Base-by-base conservation (phyloP, 2,888 invertebrate genomes). In the Rhodophaea formosa region DNA sequence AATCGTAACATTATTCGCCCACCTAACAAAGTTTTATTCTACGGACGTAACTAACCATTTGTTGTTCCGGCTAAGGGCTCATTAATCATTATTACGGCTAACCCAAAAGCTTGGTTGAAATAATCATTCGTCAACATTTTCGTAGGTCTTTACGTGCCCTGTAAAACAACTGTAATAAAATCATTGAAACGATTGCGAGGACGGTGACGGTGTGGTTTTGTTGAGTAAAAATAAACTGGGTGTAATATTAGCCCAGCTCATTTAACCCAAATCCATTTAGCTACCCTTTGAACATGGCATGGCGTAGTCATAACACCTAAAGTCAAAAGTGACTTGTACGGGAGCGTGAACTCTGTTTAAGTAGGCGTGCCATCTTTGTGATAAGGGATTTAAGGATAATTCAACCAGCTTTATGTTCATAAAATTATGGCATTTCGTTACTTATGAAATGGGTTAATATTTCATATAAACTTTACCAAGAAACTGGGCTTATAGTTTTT, bases 271-370 rank as follows among this genome's bases (percentile, higher is more conserved):
- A 43, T 14, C 42, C 29, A 32, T 52, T 35, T 52, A 52, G 29
- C 17, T 23, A 53, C 65, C 62, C 59, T 65, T 59, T 60, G 63
- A 65, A 61, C 64, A 47, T 47, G 30, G 47, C 64, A 47, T 47
- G 30, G 47, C 29, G 47, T 62, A 66, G 57, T 67, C 66, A 70
- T 15, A 70, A 66, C 68, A 57, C 57, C 61, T 47, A 66, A 74
- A 73, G 69, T 74, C 68, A 72, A 69, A 71, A 70, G 68, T 70
- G 66, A 72, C 65, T 67, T 53, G 60, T 62, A 66, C 62, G 66
- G 67, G 68, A 67, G 47, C 47, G 29, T 62, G 64, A 62, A 63
- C 66, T 54, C 53, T 54, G 47, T 47, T 47, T n/a, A 47, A 30
- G 47, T 47, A 47, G 23, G 47, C 15, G 53, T 29, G 16, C n/a